Conservation (phyloP, 2,888 invertebrate species). For the Phaedon cochleariae region DNA sequence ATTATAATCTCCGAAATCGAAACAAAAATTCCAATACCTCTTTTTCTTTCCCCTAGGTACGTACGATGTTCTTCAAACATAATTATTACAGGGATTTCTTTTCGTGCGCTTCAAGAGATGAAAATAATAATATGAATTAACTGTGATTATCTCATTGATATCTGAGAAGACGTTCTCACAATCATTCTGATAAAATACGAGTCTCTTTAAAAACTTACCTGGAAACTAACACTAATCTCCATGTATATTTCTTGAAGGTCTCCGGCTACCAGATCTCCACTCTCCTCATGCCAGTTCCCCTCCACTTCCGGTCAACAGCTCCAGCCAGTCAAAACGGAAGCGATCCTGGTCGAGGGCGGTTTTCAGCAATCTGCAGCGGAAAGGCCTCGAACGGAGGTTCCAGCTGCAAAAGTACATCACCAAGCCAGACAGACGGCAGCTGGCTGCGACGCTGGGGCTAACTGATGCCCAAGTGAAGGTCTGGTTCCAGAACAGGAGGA, state of each 20-base stretch:
- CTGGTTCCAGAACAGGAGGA: slow-evolving; percentile 84
- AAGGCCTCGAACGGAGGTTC: slow-evolving; percentile 91
- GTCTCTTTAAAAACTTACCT: too few species aligned
- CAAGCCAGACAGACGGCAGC: slow-evolving; percentile 89
- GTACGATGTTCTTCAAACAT: too few species aligned
- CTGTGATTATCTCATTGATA: too few species aligned
- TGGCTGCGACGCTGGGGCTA: slow-evolving; percentile 90
- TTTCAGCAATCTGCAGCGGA: slow-evolving; percentile 93
- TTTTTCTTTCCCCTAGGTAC: too few species aligned
- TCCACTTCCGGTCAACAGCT: slow-evolving; percentile 37
- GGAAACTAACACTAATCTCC: too few species aligned
- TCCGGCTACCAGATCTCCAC: slow-evolving; percentile 51
- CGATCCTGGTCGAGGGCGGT: slow-evolving; percentile 95
- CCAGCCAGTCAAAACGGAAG: slow-evolving; percentile 72
- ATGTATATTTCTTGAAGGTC: slow-evolving; percentile 48
- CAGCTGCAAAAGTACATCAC: slow-evolving; percentile 96
- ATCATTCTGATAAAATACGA: too few species aligned
- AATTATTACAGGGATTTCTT: too few species aligned
- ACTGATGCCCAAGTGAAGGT: slow-evolving; percentile 91
- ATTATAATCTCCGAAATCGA: too few species aligned
- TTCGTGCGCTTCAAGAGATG: too few species aligned
- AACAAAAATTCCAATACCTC: too few species aligned
- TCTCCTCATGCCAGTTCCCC: slow-evolving; percentile 46
- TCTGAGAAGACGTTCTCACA: too few species aligned
- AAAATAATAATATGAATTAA: too few species aligned